phyloP scores from a whole-genome alignment of 2,113 vertebrate species.

The Toxostoma redivivum region DNA sequence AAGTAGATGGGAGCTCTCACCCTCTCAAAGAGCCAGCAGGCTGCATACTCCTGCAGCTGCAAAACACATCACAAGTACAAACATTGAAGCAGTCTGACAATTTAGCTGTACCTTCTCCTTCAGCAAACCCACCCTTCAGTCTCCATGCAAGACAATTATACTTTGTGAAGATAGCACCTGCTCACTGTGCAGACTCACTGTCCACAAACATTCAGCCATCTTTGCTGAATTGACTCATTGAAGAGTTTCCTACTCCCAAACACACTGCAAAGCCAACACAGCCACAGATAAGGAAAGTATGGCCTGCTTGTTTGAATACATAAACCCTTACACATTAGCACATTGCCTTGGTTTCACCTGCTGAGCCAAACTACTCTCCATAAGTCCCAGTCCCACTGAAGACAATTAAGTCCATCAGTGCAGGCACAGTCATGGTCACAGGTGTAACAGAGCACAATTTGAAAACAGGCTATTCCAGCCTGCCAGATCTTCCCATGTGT shows the following conservation, averaged over 20 bases:
- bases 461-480: not conserved
- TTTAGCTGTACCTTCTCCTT: not conserved
- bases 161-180: not conserved
- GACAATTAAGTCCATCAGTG: not conserved
- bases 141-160: not conserved
- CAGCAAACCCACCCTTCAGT: not conserved
- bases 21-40: not conserved
- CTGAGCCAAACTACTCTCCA: not conserved
- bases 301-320: not conserved
- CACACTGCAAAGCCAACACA: rapidly evolving
- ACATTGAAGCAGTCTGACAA: not conserved
- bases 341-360: not conserved
- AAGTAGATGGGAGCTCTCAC: not conserved
- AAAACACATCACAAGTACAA: not conserved
- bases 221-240: rapidly evolving
- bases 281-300: rapidly evolving
- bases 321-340: not conserved
- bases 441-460: not conserved
- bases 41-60: not conserved
- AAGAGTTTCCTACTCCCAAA: not conserved
- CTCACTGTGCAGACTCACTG: not conserved
- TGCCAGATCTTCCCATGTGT: not conserved
- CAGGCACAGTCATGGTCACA: not conserved
- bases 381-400: not conserved
- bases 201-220: rapidly evolving